phyloP scores from a whole-genome alignment of 1,140 invertebrate species.

The Caenorhabditis elegans region DNA sequence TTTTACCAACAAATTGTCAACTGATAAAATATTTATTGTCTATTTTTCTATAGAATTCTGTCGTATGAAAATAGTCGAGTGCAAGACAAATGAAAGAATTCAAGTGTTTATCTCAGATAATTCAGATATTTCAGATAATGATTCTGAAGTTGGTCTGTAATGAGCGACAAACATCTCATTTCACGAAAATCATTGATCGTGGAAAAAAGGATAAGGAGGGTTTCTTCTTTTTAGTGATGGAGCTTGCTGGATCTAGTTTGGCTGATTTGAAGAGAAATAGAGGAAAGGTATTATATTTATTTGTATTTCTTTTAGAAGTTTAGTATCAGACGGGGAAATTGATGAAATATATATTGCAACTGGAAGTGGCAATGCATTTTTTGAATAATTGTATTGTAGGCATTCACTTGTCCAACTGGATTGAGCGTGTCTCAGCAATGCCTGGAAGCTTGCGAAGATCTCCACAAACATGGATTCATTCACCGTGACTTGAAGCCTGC shows the following conservation, averaged over 20 bases:
- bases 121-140: constrained; percentile 37
- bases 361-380: no score
- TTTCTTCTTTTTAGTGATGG: constrained; percentile 46
- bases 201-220: constrained; percentile 42
- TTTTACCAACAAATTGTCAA: no score
- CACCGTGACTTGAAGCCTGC: constrained; percentile 55
- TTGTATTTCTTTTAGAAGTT: no score
- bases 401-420: constrained; percentile 42
- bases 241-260: constrained; percentile 40
- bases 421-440: constrained; percentile 49
- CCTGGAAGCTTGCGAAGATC: constrained; percentile 51
- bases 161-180: constrained; percentile 34
- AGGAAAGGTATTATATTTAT: no score
- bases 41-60: no score
- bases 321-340: no score
- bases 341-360: no score
- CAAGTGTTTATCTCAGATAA: no score
- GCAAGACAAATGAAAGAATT: no score
- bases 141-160: constrained; percentile 36
- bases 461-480: constrained; percentile 51
- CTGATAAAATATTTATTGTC: no score
- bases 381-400: background rate
- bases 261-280: constrained; percentile 40
- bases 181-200: constrained; percentile 44
- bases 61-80: no score